Base-by-base conservation (phyloP, 2,797 vertebrate genomes). In the Sparidentex hasta region DNA sequence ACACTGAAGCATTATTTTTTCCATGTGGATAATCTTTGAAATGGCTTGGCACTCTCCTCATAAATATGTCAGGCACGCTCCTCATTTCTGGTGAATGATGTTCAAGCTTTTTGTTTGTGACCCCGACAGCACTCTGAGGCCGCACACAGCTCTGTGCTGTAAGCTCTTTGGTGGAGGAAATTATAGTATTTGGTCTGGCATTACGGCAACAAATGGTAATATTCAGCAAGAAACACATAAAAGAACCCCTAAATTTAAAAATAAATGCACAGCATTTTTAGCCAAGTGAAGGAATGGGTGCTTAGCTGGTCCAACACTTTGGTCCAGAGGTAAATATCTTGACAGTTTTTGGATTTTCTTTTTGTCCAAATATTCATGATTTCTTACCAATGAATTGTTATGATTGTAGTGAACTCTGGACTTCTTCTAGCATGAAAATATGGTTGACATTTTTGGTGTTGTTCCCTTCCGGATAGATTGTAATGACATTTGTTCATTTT, bases 1-100 rank as follows among this genome's bases (percentile, higher is more conserved):
- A 80, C 25, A 23, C 58, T 54, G n/a, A 66, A 73, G 23, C 64
- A 50, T 80, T 81, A 13, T 74, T 82, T 69, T 69, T 61, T 64
- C 25, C 2, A 21, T 38, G 23, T 48, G 41, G 16, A 67, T n/a
- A 27, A 65, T 62, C 20, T 71, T 62, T 65, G 38, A 75, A 80
- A 71, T 72, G 52, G 48, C 46, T 74, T 50, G 16, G 43, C 46
- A 47, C 21, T 4, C 48, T 57, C 25, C 58, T 54, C 44, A 61
- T 72, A 48, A 68, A 71, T 51, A 72, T 74, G 63, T 46, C 47
- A 59, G 38, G 0, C 47, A n/a, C 29, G 47, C 62, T 13, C n/a
- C 25, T 67, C 56, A 12, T 82, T 74, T 74, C 57, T n/a, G 41
- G 9, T 55, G 65, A 79, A 59, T 47, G 41, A 62, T 57, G 46